Percentiles rank a stretch among this genome's conserved stretches.
Evolutionary conservation across 2,888 invertebrate genomes (phyloP).

Genomic region (Bugula neritina): DNA sequence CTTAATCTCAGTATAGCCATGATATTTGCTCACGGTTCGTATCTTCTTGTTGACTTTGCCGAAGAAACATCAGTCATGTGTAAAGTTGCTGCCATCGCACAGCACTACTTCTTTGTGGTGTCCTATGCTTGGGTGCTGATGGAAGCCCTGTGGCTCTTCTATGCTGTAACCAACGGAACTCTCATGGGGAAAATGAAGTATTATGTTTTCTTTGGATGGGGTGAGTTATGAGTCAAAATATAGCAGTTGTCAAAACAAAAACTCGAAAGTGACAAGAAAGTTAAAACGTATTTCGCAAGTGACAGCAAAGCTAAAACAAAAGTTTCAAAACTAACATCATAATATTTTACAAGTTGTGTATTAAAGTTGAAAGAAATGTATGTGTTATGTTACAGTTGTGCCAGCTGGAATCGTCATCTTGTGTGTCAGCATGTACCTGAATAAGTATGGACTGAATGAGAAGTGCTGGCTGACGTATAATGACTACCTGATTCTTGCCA

Average conservation of each 20-base stretch:
- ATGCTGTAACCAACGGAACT: not conserved
- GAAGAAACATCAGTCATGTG: constrained; percentile 55
- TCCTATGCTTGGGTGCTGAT: constrained; percentile 87
- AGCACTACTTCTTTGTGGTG: constrained; percentile 88
- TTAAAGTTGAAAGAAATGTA: too few relatives aligned
- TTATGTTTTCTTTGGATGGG: not conserved
- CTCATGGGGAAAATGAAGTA: constrained; percentile 19
- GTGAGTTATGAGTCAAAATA: too few relatives aligned
- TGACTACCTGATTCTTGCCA: constrained; percentile 24
- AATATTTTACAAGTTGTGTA: too few relatives aligned
- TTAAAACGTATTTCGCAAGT: too few relatives aligned
- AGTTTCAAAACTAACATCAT: too few relatives aligned
- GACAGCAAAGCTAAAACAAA: too few relatives aligned
- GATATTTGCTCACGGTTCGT: not conserved
- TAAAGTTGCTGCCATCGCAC: constrained; percentile 78
- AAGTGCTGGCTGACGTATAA: constrained; percentile 24
- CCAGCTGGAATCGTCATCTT: not conserved
- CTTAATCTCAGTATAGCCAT: constrained; percentile 1
- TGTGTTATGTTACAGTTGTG: not conserved
- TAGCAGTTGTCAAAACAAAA: too few relatives aligned
- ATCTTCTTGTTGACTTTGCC: not conserved
- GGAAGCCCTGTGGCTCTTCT: constrained; percentile 77
- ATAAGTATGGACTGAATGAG: constrained; percentile 17
- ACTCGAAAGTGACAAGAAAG: too few relatives aligned
- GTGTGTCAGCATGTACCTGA: not conserved